These are phyloP conservation scores for Erythrolamprus reginae DNA, from an alignment of 2,113 vertebrate species.

Conservation along the genomic window DNA sequence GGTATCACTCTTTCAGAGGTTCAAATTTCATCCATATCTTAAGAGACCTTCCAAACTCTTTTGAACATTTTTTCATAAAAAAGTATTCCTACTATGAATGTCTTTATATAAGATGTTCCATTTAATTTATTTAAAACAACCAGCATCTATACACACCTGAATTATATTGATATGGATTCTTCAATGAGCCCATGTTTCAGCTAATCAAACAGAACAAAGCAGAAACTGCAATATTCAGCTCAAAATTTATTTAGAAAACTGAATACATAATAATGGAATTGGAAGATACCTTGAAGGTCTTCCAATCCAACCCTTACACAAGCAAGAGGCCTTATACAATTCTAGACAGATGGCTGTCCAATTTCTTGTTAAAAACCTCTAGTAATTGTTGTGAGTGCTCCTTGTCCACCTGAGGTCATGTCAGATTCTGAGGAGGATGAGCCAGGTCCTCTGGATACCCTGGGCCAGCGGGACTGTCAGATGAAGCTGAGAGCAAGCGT, in stretches of 20 bases:
- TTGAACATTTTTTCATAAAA: background rate
- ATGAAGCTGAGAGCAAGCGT: too few species aligned
- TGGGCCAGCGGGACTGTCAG: too few species aligned
- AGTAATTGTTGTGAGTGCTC: too few species aligned
- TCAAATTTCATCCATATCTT: background rate
- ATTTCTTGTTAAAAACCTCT: background rate
- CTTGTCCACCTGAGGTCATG: too few species aligned
- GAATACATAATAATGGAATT: background rate
- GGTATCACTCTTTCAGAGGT: background rate
- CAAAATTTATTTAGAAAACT: background rate
- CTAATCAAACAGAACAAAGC: background rate
- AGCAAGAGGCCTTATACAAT: background rate
- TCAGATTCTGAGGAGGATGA: too few species aligned
- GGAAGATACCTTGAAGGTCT: background rate
- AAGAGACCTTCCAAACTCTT: background rate
- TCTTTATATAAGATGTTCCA: background rate
- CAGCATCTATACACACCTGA: background rate
- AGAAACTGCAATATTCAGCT: background rate
- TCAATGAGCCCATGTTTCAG: background rate
- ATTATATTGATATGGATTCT: background rate
- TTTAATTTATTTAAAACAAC: background rate
- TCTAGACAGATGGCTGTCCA: background rate
- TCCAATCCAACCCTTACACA: background rate
- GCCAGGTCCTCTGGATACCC: too few species aligned
- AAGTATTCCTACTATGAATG: background rate